phyloP scores from a whole-genome alignment of 64 coral and sea anemone genomes.

The Stylophora pistillata region DNA sequence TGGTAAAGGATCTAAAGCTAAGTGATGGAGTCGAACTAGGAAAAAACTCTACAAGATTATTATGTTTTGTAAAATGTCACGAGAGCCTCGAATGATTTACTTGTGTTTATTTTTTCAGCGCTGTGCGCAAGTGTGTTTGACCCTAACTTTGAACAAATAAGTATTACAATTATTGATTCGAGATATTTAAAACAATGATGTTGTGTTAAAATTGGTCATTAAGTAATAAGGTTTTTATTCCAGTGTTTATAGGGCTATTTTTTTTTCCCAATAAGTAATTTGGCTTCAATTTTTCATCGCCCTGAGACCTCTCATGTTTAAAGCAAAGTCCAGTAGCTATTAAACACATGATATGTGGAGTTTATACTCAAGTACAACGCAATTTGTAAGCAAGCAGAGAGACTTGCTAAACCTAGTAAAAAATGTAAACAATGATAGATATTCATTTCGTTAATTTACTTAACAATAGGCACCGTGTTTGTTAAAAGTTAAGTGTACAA shows the following conservation, averaged over 20 bases:
- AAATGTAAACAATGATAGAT: background rate
- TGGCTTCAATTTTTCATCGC: background rate
- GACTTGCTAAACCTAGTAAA: background rate
- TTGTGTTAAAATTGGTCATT: background rate
- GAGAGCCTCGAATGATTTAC: background rate
- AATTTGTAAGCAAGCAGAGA: background rate
- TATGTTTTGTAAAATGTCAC: background rate
- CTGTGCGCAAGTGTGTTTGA: background rate
- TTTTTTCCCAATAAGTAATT: background rate
- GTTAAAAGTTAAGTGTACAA: background rate
- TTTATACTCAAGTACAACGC: background rate
- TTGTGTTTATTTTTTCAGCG: background rate
- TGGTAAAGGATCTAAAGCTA: background rate
- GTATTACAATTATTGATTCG: constrained; percentile 1
- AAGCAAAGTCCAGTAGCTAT: background rate
- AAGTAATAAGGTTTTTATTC: background rate
- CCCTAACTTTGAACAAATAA: no score
- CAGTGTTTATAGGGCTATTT: background rate
- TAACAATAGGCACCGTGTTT: background rate
- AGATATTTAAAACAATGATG: background rate
- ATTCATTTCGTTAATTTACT: background rate
- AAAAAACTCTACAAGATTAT: background rate
- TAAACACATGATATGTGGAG: no score
- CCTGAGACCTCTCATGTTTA: background rate
- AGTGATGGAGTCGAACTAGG: background rate